These are phyloP conservation scores for Catocala sponsa DNA, from an alignment of 2,888 invertebrate species.

Conservation along the genomic window DNA sequence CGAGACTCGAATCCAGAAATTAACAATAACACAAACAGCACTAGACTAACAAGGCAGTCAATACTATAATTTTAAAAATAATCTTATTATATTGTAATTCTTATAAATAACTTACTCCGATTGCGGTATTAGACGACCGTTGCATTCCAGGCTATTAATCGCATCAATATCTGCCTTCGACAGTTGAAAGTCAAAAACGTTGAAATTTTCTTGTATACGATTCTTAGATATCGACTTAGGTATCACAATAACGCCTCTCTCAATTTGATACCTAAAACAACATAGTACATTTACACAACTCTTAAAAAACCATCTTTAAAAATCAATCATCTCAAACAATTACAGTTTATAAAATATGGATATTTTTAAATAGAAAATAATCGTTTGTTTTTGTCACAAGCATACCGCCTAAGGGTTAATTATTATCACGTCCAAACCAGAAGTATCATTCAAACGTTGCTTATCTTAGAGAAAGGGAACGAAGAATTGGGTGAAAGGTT, in stretches of 20 bases:
- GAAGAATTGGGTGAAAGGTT: no score
- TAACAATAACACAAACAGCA: no score
- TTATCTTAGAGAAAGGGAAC: no score
- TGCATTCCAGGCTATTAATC: conserved; percentile 90
- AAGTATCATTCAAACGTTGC: no score
- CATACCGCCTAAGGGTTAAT: no score
- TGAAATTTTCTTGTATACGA: conserved; percentile 85
- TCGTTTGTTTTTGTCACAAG: neutral
- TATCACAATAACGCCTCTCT: conserved; percentile 83
- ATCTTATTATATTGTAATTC: neutral
- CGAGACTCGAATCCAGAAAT: no score
- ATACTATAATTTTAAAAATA: no score
- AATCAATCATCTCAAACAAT: neutral
- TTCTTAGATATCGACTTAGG: conserved; percentile 87
- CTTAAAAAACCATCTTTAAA: no score
- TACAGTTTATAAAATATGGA: neutral
- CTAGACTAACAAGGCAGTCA: no score
- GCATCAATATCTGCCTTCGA: conserved; percentile 81
- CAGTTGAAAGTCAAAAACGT: conserved; percentile 86
- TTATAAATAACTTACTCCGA: conserved; percentile 74
- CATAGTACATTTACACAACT: no score
- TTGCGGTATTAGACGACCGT: conserved; percentile 88
- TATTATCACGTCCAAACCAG: no score
- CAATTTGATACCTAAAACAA: conserved; percentile 66
- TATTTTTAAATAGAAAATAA: no score